Base-by-base conservation (phyloP, 2,113 vertebrate species). In the Mesitornis unicolor region DNA sequence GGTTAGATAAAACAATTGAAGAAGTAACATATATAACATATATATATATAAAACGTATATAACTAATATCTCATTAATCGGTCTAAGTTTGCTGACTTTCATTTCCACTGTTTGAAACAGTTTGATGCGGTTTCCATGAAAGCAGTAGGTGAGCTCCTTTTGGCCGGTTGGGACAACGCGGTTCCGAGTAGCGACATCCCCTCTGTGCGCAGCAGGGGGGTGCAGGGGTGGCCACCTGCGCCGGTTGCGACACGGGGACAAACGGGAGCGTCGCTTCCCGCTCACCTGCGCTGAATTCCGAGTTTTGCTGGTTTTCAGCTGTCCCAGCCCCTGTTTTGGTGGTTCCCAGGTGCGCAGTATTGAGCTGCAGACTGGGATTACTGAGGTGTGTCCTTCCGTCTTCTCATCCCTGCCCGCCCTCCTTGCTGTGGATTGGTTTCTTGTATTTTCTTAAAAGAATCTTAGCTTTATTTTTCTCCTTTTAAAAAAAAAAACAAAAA, bases 261-360 rank as follows among this genome's bases (percentile, higher is more conserved):
- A 8, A 1, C 0, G 7, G 11, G 5, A 38, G 45, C 2, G 7
- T 54, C 9, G 20, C 7, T 15, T 6, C 29, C 45, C 36, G n/a
- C 43, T 9, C 35, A 2, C 20, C 38, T 8, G 7, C 22, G 1
- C 21, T 7, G 21, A 10, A 7, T 12, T 11, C 1, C 54, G 21
- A 5, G 45, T 20, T 68, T 54, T 31, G 59, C 12, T 24, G 1
- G 11, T 33, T 53, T 36, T 53, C 6, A 7, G 21, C 29, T 29
- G 45, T 18, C 38, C 28, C n/a, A 1, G 7, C 18, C 35, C 6
- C 0, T 5, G 26, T 5, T 18, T 35, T 6, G 35, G 35, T 1
- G 13, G 18, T n/a, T 63, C n/a, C 54, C 19, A 9, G 1, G 3
- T 5, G 35, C 3, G 40, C 6, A 0, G 16, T 1, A 2, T 5